These are phyloP conservation scores for Diphyllodes magnificus DNA, from an alignment of 2,113 vertebrate species.

Conservation along the genomic window DNA sequence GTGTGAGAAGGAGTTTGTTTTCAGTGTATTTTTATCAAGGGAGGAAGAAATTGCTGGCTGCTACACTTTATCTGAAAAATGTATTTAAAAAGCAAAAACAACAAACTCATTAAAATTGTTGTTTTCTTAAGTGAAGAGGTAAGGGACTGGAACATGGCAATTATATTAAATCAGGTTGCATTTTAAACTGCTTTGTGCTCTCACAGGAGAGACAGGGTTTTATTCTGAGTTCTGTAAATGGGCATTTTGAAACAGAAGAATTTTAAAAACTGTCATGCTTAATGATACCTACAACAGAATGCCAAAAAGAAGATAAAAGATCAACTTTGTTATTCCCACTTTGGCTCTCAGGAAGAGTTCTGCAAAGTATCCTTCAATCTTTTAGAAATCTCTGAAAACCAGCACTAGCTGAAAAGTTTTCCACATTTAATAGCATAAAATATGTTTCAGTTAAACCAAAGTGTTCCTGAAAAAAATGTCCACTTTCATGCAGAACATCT, in stretches of 20 bases:
- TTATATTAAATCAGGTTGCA: conserved; percentile 51
- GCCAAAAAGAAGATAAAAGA: conserved; percentile 53
- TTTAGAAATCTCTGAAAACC: conserved; percentile 15
- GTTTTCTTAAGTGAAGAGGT: conserved; percentile 45
- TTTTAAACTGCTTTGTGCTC: conserved; percentile 33
- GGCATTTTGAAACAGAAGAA: conserved; percentile 34
- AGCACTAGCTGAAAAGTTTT: neutral
- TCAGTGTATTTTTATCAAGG: neutral
- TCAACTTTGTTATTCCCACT: conserved; percentile 20
- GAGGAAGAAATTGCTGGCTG: conserved; percentile 1
- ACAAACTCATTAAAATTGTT: conserved; percentile 39
- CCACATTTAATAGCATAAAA: neutral
- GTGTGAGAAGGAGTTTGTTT: neutral
- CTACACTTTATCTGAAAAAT: neutral
- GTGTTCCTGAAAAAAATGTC: neutral
- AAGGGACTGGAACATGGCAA: conserved; percentile 28
- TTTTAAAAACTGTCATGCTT: conserved; percentile 43
- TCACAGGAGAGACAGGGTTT: conserved; percentile 9
- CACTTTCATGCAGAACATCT: neutral
- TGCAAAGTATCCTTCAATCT: conserved; percentile 12
- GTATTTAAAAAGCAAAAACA: conserved; percentile 34
- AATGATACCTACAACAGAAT: conserved; percentile 49
- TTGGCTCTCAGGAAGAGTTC: conserved; percentile 15
- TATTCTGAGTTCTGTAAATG: conserved; percentile 2
- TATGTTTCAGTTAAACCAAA: neutral